Evolutionary conservation across 2,888 invertebrate genomes (phyloP), one percentile per base, ranked within the genome.

Genomic region (Drosophila helvetica): DNA sequence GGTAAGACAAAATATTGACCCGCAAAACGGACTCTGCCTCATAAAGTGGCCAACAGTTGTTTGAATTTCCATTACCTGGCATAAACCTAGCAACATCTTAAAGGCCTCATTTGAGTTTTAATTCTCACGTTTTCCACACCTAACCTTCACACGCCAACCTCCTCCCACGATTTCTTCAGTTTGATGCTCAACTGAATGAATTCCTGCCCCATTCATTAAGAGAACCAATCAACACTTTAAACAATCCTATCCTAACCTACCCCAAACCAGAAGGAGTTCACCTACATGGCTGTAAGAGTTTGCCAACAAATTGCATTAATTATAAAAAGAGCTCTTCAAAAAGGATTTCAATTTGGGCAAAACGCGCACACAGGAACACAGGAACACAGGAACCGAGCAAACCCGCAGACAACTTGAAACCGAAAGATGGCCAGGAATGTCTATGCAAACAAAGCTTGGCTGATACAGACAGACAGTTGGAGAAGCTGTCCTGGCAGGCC

Each of bases 231-330:
- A 66, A 22, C 50, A 19, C 51, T 38, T 43, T 45, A 33, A n/a
- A 48, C 22, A 64, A 43, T 43, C 47, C 48, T 27, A 54, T 50
- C 17, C 59, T 45, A 59, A 50, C 42, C 48, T 38, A 51, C 22
- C 27, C 30, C 30, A 19, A 42, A 56, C 46, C 48, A 45, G 17
- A 48, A 8, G 27, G 2, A 27, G 8, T 27, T 27, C 48, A 68
- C 33, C 51, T 61, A 51, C 61, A 10, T 61, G 45, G 50, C 47
- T 33, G 27, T 54, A 59, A 46, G 58, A 73, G 65, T 74, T 67
- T 43, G 52, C 58, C 51, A 64, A 72, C 76, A 88, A 85, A 85
- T 85, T 86, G 80, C 81, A 86, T 86, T 86, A 86, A 88, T 86
- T 86, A 86, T 77, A 70, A 38, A n/a, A 75, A 78, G 75, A 75